Percentiles rank a stretch among this genome's conserved stretches.
These are phyloP conservation scores for Pipra filicauda DNA, from an alignment of 2,113 vertebrate genomes.

Conservation along the genomic window DNA sequence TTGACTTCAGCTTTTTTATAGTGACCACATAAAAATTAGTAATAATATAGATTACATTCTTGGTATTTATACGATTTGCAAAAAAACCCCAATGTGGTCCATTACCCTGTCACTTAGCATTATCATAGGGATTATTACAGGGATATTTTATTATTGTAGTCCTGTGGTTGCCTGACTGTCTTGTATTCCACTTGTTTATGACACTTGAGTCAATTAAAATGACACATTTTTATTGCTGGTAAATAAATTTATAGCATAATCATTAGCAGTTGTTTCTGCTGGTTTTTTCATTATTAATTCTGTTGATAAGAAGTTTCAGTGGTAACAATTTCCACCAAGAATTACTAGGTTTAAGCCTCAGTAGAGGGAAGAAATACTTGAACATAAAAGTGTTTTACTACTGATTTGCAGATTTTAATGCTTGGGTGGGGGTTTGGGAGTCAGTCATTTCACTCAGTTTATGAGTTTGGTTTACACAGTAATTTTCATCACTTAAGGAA, in stretches of 20 bases:
- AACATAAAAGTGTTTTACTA: neutral
- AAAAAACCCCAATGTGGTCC: neutral
- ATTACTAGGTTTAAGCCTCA: neutral
- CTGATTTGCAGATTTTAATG: neutral
- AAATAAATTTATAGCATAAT: constrained; percentile 24
- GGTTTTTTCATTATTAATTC: constrained; percentile 25
- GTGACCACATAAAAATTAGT: neutral
- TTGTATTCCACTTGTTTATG: neutral
- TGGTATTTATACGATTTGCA: neutral
- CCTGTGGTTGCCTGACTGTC: neutral
- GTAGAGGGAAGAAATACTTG: constrained; percentile 4
- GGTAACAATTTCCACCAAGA: neutral
- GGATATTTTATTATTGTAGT: neutral
- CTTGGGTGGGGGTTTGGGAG: neutral
- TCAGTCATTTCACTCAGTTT: constrained; percentile 11
- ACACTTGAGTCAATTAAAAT: neutral
- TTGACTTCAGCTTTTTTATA: neutral
- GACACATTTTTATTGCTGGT: neutral
- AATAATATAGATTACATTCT: neutral
- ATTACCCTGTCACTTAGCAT: neutral
- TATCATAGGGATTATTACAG: neutral
- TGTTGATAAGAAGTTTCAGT: neutral
- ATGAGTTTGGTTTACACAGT: neutral
- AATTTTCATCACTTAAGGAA: constrained; percentile 26
- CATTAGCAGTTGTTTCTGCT: neutral